phyloP scores from a whole-genome alignment of 1,140 invertebrate genomes.

The Lepidurus arcticus region DNA sequence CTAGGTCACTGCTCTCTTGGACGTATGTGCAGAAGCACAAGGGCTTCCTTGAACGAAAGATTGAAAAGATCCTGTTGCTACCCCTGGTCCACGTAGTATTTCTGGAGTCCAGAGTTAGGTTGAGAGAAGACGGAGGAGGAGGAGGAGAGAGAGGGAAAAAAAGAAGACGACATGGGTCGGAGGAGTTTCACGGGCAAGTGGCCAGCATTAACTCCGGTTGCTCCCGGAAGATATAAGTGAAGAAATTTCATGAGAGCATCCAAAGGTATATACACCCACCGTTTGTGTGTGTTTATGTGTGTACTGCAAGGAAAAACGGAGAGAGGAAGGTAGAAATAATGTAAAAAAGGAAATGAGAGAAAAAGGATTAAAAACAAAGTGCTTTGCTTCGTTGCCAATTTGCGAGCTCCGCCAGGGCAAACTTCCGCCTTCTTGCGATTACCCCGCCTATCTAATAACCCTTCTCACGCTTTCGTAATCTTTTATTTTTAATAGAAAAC shows the following conservation, averaged over 20 bases:
- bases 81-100: not conserved
- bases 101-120: not conserved
- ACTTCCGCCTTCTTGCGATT: not conserved
- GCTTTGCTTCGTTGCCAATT: not conserved
- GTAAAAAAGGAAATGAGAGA: not conserved
- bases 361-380: not conserved
- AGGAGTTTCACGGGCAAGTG: conserved; percentile 13
- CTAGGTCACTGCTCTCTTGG: conserved; percentile 20
- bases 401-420: conserved; percentile 9
- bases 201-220: not conserved
- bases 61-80: conserved; percentile 9
- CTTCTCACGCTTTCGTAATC: not conserved
- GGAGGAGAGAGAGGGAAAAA: not conserved
- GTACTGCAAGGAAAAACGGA: no score
- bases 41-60: not conserved
- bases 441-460: not conserved
- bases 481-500: not conserved
- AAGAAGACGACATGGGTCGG: not conserved
- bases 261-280: no score
- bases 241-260: not conserved
- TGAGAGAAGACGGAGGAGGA: not conserved
- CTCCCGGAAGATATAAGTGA: not conserved
- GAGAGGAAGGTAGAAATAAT: not conserved
- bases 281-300: no score
- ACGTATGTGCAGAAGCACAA: not conserved